phyloP scores from a whole-genome alignment of 2,888 invertebrate species.

The Ochropleura leucogaster region DNA sequence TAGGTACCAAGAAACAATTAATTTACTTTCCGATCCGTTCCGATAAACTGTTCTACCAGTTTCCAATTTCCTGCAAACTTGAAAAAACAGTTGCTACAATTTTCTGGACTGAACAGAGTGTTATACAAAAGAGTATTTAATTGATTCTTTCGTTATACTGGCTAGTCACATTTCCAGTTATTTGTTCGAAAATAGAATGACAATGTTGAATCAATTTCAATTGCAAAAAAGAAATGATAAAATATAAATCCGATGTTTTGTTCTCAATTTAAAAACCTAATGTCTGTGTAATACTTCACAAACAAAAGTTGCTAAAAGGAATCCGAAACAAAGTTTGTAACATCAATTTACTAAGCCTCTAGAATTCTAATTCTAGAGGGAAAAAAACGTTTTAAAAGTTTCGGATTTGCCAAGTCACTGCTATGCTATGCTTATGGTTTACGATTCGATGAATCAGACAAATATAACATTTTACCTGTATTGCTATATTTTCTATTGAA shows the following conservation, averaged over 20 bases:
- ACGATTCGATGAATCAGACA: conserved; percentile 3
- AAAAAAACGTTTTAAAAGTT: conserved; percentile 64
- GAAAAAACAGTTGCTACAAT: conserved; percentile 6
- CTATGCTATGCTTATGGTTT: background rate
- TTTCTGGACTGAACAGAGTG: background rate
- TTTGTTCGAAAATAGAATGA: conserved; percentile 16
- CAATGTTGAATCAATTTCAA: background rate
- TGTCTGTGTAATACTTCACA: conserved; percentile 31
- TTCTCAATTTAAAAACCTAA: conserved; percentile 21
- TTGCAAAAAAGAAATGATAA: background rate
- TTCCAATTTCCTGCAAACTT: conserved; percentile 23
- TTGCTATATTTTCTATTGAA: no score
- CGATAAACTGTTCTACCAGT: conserved; percentile 20
- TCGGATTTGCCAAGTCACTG: conserved; percentile 52
- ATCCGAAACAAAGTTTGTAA: conserved; percentile 60
- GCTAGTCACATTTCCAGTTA: background rate
- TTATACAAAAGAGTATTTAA: conserved; percentile 10
- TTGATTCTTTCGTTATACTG: background rate
- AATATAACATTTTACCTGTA: conserved; percentile 4
- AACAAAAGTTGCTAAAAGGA: conserved; percentile 54
- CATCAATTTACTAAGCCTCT: conserved; percentile 64
- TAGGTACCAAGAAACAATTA: conserved; percentile 15
- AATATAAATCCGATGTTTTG: conserved; percentile 10
- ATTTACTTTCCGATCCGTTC: conserved; percentile 5
- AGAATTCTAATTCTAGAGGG: conserved; percentile 61